phyloP scores from a whole-genome alignment of 1,140 invertebrate genomes.

The Copidosoma floridanum region DNA sequence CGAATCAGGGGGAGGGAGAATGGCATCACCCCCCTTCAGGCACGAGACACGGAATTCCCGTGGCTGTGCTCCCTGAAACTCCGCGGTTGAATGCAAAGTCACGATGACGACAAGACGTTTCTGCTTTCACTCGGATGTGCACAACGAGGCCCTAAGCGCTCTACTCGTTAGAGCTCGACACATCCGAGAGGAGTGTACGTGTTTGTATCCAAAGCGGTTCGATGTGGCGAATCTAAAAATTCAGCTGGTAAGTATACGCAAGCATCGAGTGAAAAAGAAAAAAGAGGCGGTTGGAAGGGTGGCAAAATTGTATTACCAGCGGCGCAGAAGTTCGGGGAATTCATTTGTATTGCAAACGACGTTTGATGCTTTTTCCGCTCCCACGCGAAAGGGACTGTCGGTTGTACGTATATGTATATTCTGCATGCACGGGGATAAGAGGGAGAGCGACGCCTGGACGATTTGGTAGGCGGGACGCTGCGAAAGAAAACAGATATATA shows the following conservation, averaged over 20 bases:
- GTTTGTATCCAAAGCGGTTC: no score
- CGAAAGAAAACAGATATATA: constrained; percentile 20
- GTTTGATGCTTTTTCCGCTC: constrained; percentile 7
- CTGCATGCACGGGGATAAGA: neutral
- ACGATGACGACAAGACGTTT: neutral
- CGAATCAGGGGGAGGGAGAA: neutral
- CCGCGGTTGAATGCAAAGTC: constrained; percentile 22
- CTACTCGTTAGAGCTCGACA: constrained; percentile 24
- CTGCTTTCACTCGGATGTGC: neutral
- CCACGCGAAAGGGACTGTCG: constrained; percentile 15
- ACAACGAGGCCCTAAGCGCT: constrained; percentile 13
- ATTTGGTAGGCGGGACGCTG: neutral
- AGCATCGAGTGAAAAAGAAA: neutral
- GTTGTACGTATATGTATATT: no score
- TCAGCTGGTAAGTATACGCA: neutral
- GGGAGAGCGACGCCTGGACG: neutral
- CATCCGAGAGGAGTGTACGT: no score
- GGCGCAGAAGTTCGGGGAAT: constrained; percentile 16
- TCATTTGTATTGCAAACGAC: constrained; percentile 29
- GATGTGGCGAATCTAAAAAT: no score
- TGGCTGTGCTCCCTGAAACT: constrained; percentile 16
- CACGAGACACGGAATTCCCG: constrained; percentile 23
- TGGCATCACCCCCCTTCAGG: neutral
- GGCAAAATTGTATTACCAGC: constrained; percentile 8
- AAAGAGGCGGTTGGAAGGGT: neutral